Conservation (phyloP, 1,140 invertebrate species). For the Drosophila burlai region DNA sequence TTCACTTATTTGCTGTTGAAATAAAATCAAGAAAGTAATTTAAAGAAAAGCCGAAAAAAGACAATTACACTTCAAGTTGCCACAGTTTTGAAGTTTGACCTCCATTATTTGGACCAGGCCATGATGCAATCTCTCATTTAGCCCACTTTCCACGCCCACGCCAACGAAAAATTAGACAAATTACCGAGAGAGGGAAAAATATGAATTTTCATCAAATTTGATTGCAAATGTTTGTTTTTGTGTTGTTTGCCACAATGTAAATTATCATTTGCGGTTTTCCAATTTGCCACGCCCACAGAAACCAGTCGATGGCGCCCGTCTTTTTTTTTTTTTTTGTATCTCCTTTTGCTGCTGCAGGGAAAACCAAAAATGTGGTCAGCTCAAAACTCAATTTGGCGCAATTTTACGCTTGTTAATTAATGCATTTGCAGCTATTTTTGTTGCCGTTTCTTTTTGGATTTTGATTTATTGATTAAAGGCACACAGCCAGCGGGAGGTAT, state of each 20-base stretch:
- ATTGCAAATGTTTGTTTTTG: slow-evolving; percentile 31
- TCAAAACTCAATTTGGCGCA: slow-evolving; percentile 59
- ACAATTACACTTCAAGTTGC: slow-evolving; percentile 34
- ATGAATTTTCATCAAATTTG: slow-evolving; percentile 50
- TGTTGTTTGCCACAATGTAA: slow-evolving; percentile 32
- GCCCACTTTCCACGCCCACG: slow-evolving; percentile 33
- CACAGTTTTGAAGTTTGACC: slow-evolving; percentile 17
- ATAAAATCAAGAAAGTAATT: neutral
- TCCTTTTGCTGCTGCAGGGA: slow-evolving; percentile 5
- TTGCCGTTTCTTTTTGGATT: slow-evolving; percentile 11
- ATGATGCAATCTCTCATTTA: slow-evolving; percentile 40
- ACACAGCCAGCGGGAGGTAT: neutral
- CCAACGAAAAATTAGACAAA: slow-evolving; percentile 32
- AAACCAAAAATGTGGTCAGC: slow-evolving; percentile 39
- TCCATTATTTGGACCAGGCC: slow-evolving; percentile 28
- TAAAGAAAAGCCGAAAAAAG: slow-evolving; percentile 21
- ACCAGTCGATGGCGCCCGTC: slow-evolving; percentile 15
- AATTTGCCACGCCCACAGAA: slow-evolving; percentile 24
- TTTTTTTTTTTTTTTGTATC: neutral
- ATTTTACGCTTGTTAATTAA: slow-evolving; percentile 78
- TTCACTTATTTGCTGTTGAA: neutral
- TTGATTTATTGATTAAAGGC: slow-evolving; percentile 47
- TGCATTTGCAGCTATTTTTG: slow-evolving; percentile 37
- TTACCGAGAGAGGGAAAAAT: slow-evolving; percentile 33
- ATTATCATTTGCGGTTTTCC: slow-evolving; percentile 62